Conservation (phyloP, 2,888 invertebrate species). For the Limnephilus rhombicus region DNA sequence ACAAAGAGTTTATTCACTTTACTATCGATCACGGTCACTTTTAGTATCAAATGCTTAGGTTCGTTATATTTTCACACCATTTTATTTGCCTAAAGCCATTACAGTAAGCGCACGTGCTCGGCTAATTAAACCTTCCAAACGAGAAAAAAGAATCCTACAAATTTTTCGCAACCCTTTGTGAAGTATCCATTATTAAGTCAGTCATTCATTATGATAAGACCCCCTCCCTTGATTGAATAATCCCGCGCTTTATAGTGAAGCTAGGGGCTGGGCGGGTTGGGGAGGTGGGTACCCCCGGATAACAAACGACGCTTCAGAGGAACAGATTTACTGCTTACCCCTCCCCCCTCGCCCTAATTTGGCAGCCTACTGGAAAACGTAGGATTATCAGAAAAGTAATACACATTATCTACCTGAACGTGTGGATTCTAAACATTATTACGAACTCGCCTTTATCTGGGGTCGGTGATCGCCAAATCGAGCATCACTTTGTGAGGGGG, state of each 20-base stretch:
- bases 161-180: constrained; percentile 51
- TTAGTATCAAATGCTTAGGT: background rate
- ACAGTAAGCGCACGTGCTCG: background rate
- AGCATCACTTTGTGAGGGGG: background rate
- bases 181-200: constrained; percentile 60
- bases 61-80: background rate
- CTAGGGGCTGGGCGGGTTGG: background rate
- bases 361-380: constrained; percentile 47
- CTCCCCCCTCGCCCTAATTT: constrained; percentile 45
- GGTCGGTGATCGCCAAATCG: background rate
- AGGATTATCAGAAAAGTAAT: constrained; percentile 45
- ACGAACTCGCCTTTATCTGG: background rate
- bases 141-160: constrained; percentile 32
- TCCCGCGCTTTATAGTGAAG: constrained; percentile 60
- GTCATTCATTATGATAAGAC: constrained; percentile 65
- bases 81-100: background rate
- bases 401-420: constrained; percentile 47
- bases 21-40: background rate
- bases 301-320: constrained; percentile 57
- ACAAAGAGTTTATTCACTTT: background rate
- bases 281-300: constrained; percentile 24
- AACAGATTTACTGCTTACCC: constrained; percentile 53
- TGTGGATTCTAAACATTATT: constrained; percentile 26
- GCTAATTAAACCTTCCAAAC: constrained; percentile 26
- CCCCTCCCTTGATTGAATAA: constrained; percentile 64